A percentile compares a stretch with the other conserved stretches of the same genome.
phyloP scores from a whole-genome alignment of 2,797 vertebrate species.

The Danio albolineatus region DNA sequence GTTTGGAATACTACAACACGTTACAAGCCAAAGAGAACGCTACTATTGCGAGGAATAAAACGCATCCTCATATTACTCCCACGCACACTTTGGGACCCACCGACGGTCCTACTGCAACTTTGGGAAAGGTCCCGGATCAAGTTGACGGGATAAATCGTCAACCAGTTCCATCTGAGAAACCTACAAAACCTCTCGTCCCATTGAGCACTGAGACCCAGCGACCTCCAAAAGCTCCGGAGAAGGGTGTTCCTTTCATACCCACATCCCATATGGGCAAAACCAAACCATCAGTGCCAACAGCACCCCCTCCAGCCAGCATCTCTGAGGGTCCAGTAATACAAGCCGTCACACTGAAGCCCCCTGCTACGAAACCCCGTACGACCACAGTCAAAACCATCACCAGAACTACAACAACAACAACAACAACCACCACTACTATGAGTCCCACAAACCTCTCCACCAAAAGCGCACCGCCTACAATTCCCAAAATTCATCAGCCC shows the following conservation, averaged over 20 bases:
- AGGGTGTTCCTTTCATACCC: slow-evolving; percentile 57
- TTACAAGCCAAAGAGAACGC: slow-evolving; percentile 66
- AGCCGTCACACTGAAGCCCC: slow-evolving; percentile 42
- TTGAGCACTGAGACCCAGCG: slow-evolving; percentile 74
- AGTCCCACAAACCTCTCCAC: slow-evolving; percentile 69
- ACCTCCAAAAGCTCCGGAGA: slow-evolving; percentile 48
- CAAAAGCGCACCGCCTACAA: slow-evolving; percentile 67
- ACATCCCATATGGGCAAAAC: slow-evolving; percentile 53
- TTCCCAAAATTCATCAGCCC: slow-evolving; percentile 74
- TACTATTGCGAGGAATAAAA: slow-evolving; percentile 53
- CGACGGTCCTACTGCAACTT: slow-evolving; percentile 34
- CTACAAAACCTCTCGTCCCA: slow-evolving; percentile 56
- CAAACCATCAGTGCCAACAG: slow-evolving; percentile 58
- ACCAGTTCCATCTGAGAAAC: slow-evolving; percentile 60
- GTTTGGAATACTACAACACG: slow-evolving; percentile 76
- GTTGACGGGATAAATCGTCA: slow-evolving; percentile 54
- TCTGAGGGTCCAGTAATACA: slow-evolving; percentile 50
- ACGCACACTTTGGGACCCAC: slow-evolving; percentile 51
- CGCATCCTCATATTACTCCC: slow-evolving; percentile 57
- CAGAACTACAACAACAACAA: slow-evolving; percentile 52
- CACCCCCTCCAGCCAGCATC: slow-evolving; percentile 29
- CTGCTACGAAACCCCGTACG: slow-evolving; percentile 12
- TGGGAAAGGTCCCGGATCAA: slow-evolving; percentile 47
- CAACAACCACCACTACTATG: slow-evolving; percentile 49
- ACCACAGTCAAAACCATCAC: slow-evolving; percentile 50